Evolutionary conservation across 2,113 vertebrate genomes (phyloP).

Genomic region (Vicugna pacos): DNA sequence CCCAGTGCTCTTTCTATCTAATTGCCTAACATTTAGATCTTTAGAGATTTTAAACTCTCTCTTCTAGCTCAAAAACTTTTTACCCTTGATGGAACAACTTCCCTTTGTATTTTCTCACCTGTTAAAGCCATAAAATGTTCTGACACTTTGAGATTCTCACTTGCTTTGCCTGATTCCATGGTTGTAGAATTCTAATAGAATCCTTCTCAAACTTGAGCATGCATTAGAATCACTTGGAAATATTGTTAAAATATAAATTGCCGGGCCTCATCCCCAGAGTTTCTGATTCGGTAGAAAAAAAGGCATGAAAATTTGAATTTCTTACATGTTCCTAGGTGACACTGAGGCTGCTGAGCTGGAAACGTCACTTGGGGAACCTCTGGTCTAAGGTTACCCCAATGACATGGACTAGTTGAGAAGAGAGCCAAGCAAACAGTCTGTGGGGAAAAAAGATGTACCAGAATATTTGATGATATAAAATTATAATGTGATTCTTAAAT

Average conservation of each 20-base stretch:
- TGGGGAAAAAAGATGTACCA: not conserved
- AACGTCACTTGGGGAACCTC: not conserved
- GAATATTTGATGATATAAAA: not conserved
- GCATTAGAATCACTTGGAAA: not conserved
- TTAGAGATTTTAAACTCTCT: not conserved
- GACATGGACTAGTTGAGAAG: not conserved
- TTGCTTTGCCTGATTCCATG: not conserved
- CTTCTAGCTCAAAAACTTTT: not conserved
- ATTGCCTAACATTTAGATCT: not conserved
- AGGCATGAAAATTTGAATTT: not conserved
- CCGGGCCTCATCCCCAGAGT: fast-evolving
- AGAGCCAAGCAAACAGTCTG: not conserved
- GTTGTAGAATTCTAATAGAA: conserved; percentile 5
- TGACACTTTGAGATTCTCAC: not conserved
- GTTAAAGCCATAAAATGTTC: not conserved
- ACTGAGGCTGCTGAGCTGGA: not conserved
- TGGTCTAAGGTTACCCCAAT: not conserved
- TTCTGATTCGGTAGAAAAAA: not conserved
- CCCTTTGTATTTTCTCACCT: not conserved
- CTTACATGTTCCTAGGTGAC: not conserved
- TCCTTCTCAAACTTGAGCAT: not conserved
- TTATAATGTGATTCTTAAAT: not conserved
- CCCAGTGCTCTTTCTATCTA: no score
- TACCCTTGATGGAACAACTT: not conserved
- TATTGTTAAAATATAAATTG: not conserved